Evolutionary conservation across 2,888 invertebrate species (phyloP).

Genomic region (Euclidia mi): DNA sequence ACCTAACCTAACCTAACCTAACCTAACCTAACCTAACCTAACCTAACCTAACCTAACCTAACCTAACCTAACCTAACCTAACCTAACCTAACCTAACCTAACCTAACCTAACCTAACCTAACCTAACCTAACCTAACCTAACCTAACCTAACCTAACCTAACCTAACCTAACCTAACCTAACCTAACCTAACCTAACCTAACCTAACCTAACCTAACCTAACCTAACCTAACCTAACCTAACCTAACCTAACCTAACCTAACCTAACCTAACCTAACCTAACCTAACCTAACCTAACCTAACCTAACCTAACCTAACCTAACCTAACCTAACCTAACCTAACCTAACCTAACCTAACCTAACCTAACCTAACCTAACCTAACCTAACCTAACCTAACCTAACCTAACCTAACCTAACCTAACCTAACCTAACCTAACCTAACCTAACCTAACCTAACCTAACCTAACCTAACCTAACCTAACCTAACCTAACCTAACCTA

Average conservation of each 20-base stretch:
- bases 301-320: conserved; percentile 19
- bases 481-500: conserved; percentile 1
- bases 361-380: conserved; percentile 21
- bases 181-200: conserved; percentile 22
- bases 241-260: conserved; percentile 10
- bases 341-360: conserved; percentile 29
- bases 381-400: conserved; percentile 18
- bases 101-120: conserved; percentile 14
- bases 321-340: conserved; percentile 27
- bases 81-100: conserved; percentile 14
- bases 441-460: conserved; percentile 1
- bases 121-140: conserved; percentile 14
- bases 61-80: conserved; percentile 14
- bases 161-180: conserved; percentile 15
- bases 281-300: conserved; percentile 22
- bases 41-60: conserved; percentile 14
- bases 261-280: conserved; percentile 17
- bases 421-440: conserved; percentile 14
- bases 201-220: conserved; percentile 22
- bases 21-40: conserved; percentile 14
- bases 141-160: conserved; percentile 14
- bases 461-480: background rate
- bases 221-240: conserved; percentile 20
- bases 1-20: conserved; percentile 14
- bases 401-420: conserved; percentile 29